These are phyloP conservation scores for Sceliomorpha sp. DNA, from an alignment of 2,888 invertebrate species.

Conservation along the genomic window DNA sequence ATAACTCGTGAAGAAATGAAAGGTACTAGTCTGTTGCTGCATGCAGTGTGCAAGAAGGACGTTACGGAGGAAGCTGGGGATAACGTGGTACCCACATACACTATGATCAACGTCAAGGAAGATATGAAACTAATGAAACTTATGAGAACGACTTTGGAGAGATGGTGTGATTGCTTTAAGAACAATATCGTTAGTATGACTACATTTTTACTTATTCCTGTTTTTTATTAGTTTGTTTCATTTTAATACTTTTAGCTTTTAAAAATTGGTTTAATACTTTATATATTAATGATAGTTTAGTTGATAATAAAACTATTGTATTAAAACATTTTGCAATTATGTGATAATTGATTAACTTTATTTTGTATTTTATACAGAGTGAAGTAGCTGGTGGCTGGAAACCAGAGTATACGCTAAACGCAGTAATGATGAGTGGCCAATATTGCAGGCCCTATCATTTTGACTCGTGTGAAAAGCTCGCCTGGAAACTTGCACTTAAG, in stretches of 20 bases:
- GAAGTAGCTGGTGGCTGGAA: constrained; percentile 60
- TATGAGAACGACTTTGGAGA: constrained; percentile 58
- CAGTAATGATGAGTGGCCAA: constrained; percentile 70
- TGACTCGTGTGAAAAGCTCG: constrained; percentile 64
- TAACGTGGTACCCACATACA: constrained; percentile 70
- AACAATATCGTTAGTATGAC: constrained; percentile 61
- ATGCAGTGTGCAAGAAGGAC: constrained; percentile 45
- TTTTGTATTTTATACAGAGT: too few species aligned
- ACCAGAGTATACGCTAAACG: constrained; percentile 59
- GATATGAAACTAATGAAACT: constrained; percentile 59
- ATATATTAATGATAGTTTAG: too few species aligned
- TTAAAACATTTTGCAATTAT: too few species aligned
- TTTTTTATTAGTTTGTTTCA: not conserved
- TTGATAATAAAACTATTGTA: too few species aligned
- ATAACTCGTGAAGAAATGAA: constrained; percentile 65
- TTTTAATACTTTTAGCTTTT: constrained; percentile 6
- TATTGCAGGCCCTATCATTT: constrained; percentile 70
- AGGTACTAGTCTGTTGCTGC: constrained; percentile 49
- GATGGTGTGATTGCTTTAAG: constrained; percentile 65
- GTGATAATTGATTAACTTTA: too few species aligned
- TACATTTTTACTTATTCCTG: not conserved
- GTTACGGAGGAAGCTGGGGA: constrained; percentile 41
- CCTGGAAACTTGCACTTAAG: constrained; percentile 70
- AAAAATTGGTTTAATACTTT: not conserved
- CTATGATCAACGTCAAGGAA: constrained; percentile 67